phyloP scores from a whole-genome alignment of 1,140 invertebrate genomes.

The Heliothis subflexa region DNA sequence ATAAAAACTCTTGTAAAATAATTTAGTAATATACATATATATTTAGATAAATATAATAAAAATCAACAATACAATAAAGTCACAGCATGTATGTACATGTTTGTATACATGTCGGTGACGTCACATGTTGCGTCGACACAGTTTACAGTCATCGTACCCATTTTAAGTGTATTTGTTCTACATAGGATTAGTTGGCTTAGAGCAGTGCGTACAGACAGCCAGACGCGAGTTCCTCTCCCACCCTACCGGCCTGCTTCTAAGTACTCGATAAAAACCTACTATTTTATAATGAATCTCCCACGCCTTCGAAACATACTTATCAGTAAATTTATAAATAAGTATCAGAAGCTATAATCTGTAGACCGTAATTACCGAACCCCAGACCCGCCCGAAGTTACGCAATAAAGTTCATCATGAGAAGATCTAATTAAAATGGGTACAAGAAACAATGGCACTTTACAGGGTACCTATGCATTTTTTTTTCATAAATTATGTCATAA shows the following conservation, averaged over 20 bases:
- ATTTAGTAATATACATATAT: slow-evolving; percentile 68
- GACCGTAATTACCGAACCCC: slow-evolving; percentile 51
- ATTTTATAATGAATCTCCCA: slow-evolving; percentile 65
- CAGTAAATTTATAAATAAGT: slow-evolving; percentile 67
- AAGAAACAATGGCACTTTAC: slow-evolving; percentile 80
- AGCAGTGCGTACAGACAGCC: slow-evolving; percentile 58
- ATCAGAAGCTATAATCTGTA: slow-evolving; percentile 69
- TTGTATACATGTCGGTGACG: slow-evolving; percentile 66
- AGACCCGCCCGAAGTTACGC: slow-evolving; percentile 34
- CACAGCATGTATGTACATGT: slow-evolving; percentile 76
- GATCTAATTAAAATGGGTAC: slow-evolving; percentile 78
- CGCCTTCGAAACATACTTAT: slow-evolving; percentile 62
- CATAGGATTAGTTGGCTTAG: slow-evolving; percentile 69
- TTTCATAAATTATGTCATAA: slow-evolving; percentile 81
- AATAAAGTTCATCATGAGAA: slow-evolving; percentile 46
- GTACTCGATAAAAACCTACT: slow-evolving; percentile 71
- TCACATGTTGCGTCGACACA: slow-evolving; percentile 61
- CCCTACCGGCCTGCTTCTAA: slow-evolving; percentile 35
- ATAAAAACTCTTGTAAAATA: slow-evolving; percentile 77
- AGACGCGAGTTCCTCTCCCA: slow-evolving; percentile 11
- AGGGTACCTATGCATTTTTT: slow-evolving; percentile 75
- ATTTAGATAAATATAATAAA: slow-evolving; percentile 57
- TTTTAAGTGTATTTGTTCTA: slow-evolving; percentile 67
- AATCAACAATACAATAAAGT: slow-evolving; percentile 79
- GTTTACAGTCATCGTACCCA: slow-evolving; percentile 71